phyloP scores from a whole-genome alignment of 2,113 vertebrate species.

The Eulacestoma nigropectus region DNA sequence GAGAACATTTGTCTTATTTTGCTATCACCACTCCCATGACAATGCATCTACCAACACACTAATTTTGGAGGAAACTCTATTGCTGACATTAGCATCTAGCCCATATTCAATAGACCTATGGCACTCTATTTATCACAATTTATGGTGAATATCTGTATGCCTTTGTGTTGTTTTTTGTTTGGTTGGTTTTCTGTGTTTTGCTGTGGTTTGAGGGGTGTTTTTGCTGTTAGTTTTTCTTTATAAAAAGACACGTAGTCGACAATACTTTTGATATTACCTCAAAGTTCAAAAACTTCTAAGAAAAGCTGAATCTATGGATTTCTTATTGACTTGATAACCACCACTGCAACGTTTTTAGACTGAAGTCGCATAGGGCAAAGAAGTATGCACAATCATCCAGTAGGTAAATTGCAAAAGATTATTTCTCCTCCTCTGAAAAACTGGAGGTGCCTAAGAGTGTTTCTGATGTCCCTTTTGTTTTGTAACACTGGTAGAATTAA shows the following conservation, averaged over 20 bases:
- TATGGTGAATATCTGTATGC: neutral
- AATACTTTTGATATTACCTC: neutral
- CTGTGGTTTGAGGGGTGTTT: neutral
- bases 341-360: neutral
- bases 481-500: neutral
- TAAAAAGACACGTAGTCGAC: neutral
- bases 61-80: neutral
- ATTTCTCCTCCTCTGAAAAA: neutral
- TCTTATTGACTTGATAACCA: neutral
- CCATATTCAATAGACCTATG: neutral
- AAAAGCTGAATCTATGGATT: neutral
- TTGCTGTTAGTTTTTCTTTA: neutral
- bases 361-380: neutral
- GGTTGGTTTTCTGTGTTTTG: neutral
- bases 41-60: neutral
- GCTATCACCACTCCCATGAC: neutral
- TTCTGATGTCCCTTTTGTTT: neutral
- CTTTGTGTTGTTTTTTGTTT: neutral
- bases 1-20: neutral
- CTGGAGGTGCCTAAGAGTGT: neutral
- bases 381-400: neutral
- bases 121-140: neutral
- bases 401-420: neutral
- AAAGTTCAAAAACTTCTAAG: neutral
- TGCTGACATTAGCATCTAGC: neutral